These are phyloP conservation scores for Lepus europaeus DNA, from an alignment of 2,113 vertebrate genomes.

Conservation along the genomic window DNA sequence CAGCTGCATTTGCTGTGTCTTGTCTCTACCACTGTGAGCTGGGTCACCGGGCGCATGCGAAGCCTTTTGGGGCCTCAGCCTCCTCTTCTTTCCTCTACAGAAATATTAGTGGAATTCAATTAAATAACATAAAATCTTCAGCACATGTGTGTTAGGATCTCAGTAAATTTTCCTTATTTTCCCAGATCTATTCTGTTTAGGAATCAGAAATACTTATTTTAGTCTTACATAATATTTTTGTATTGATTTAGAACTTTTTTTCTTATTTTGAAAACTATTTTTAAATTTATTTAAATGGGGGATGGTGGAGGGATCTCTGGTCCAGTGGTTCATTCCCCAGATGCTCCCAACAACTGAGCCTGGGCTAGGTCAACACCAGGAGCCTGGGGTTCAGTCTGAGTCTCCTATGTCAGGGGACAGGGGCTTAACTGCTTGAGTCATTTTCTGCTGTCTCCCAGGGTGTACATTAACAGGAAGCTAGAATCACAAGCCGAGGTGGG, in stretches of 20 bases:
- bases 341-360: too few relatives aligned
- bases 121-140: not conserved
- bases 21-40: not conserved
- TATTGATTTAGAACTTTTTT: not conserved
- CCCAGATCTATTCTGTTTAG: not conserved
- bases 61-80: not conserved
- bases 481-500: too few relatives aligned
- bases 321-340: too few relatives aligned
- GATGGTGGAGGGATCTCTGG: too few relatives aligned
- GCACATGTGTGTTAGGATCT: not conserved
- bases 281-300: too few relatives aligned
- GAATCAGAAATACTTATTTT: not conserved
- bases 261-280: not conserved
- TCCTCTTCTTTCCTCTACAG: not conserved
- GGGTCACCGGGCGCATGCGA: not conserved
- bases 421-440: too few relatives aligned
- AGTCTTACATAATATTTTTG: not conserved
- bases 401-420: too few relatives aligned
- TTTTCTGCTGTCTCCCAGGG: too few relatives aligned
- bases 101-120: not conserved
- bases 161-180: not conserved
- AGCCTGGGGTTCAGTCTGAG: too few relatives aligned
- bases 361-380: too few relatives aligned
- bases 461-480: too few relatives aligned
- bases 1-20: accelerated